These are phyloP conservation scores for Hyles lineata DNA, from an alignment of 2,888 invertebrate genomes.

Conservation along the genomic window DNA sequence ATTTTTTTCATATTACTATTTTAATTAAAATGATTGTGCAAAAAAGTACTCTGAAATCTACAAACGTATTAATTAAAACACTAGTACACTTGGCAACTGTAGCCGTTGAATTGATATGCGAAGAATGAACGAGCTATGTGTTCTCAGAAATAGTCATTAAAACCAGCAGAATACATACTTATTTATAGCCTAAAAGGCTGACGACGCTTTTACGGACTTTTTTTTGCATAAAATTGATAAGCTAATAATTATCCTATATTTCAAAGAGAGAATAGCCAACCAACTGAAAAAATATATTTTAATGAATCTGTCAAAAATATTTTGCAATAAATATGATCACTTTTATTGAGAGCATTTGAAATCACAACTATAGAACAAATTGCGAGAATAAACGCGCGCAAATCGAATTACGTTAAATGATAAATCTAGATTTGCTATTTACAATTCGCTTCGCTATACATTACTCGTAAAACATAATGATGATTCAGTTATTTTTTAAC, in stretches of 20 bases:
- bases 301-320: too few relatives aligned
- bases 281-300: background rate
- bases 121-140: background rate
- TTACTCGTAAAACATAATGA: background rate
- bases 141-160: background rate
- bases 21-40: background rate
- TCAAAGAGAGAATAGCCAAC: background rate
- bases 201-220: background rate
- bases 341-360: too few relatives aligned
- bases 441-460: slow-evolving; percentile 20
- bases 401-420: background rate
- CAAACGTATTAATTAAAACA: background rate
- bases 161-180: background rate
- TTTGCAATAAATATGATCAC: too few relatives aligned
- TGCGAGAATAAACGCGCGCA: background rate
- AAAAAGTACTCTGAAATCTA: background rate
- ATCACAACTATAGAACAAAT: background rate
- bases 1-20: too few relatives aligned
- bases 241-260: background rate
- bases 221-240: background rate
- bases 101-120: background rate
- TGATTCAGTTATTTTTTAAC: background rate
- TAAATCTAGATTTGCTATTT: background rate
- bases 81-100: background rate
- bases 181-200: background rate